A percentile compares a stretch with the other conserved stretches of the same genome.
Conservation (phyloP, 2,113 vertebrate genomes). For the Lasiurus cinereus region DNA sequence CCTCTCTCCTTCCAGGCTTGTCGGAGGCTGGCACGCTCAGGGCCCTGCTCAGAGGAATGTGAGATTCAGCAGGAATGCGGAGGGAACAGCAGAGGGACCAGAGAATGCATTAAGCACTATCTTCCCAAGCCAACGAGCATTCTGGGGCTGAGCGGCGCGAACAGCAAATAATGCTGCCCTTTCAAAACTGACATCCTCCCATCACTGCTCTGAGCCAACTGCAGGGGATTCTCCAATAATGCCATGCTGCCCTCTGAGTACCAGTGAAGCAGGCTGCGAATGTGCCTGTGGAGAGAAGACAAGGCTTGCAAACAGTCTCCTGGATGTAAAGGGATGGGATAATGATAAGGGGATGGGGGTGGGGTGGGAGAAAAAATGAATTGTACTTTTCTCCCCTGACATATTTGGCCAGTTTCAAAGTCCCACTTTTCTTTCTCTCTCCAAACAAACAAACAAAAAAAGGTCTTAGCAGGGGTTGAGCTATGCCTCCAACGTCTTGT, state of each 20-base stretch:
- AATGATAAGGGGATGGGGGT: not conserved
- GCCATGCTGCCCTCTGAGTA: constrained; percentile 59
- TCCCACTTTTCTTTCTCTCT: constrained; percentile 9
- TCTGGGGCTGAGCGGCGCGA: constrained; percentile 56
- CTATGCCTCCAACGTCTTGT: not conserved
- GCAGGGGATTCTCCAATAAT: constrained; percentile 75
- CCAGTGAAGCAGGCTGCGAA: constrained; percentile 63
- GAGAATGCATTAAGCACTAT: constrained; percentile 34
- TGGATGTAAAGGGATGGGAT: constrained; percentile 11
- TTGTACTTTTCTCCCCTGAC: constrained; percentile 60
- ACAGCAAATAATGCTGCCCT: constrained; percentile 44
- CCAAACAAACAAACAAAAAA: not conserved
- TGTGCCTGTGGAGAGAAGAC: constrained; percentile 24
- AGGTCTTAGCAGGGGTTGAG: not conserved
- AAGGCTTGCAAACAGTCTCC: constrained; percentile 53
- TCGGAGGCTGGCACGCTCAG: constrained; percentile 66
- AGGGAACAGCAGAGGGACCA: constrained; percentile 43
- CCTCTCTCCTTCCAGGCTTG: constrained; percentile 44
- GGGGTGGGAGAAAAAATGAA: constrained; percentile 37
- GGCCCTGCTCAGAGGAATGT: constrained; percentile 60
- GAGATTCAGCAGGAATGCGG: constrained; percentile 65
- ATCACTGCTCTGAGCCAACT: constrained; percentile 64
- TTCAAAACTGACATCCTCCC: constrained; percentile 62
- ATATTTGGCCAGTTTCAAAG: constrained; percentile 46
- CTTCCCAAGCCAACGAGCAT: constrained; percentile 74